Percentiles rank a stretch among this genome's conserved stretches.
Conservation (phyloP, 2,113 vertebrate genomes). For the Oophaga pumilio region DNA sequence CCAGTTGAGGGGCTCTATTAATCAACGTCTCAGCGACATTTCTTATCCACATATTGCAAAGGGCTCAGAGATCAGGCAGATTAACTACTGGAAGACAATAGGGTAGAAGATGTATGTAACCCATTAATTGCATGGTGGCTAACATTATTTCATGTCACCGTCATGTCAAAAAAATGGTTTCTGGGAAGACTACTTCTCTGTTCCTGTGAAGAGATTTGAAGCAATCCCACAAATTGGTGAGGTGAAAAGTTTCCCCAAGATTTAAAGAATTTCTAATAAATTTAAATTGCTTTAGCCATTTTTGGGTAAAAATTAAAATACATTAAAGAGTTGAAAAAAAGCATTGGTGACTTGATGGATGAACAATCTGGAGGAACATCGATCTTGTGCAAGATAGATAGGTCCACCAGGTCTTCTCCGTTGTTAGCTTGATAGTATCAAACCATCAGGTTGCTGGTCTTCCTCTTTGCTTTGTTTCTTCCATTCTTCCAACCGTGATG, state of each 20-base stretch:
- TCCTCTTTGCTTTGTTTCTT: no score
- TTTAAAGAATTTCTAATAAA: not conserved
- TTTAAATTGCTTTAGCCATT: not conserved
- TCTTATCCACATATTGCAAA: not conserved
- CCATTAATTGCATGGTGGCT: not conserved
- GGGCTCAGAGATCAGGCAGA: not conserved
- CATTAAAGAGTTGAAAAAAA: no score
- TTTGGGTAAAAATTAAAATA: not conserved
- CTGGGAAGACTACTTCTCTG: not conserved
- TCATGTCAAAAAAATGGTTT: no score
- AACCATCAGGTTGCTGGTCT: no score
- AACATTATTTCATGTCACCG: not conserved
- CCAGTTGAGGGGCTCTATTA: not conserved
- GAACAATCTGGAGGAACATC: no score
- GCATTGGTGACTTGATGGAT: no score
- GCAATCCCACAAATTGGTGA: not conserved
- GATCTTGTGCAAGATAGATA: no score
- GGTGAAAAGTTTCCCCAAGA: no score
- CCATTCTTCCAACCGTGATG: no score
- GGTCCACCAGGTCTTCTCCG: no score
- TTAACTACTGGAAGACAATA: not conserved
- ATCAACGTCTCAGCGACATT: conserved; percentile 13
- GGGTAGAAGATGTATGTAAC: not conserved
- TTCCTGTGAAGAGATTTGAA: not conserved
- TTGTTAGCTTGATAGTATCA: no score